Conservation (phyloP, 2,797 vertebrate genomes). For the Mormyrops boulengeri region DNA sequence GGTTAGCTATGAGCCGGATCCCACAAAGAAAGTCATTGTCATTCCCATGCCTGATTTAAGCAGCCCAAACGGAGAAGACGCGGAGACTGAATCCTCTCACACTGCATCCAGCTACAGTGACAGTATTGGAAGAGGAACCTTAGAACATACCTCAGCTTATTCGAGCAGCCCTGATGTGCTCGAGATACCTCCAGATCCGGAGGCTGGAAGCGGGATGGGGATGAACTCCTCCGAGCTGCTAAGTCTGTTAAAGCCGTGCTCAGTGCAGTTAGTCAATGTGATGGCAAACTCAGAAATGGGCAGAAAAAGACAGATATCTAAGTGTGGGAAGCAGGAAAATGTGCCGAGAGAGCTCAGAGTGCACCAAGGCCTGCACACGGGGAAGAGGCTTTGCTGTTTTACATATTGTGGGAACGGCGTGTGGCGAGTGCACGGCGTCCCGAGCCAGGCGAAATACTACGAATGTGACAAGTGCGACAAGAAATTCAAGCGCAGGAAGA, state of each 20-base stretch:
- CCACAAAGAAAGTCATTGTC: background rate
- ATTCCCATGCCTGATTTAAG: background rate
- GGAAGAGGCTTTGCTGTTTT: conserved; percentile 56
- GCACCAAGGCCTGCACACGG: conserved; percentile 51
- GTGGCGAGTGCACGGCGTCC: conserved; percentile 46
- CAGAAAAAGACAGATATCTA: background rate
- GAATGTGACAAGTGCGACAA: conserved; percentile 55
- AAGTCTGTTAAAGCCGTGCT: conserved; percentile 48
- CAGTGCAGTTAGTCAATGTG: conserved; percentile 57
- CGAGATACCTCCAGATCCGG: background rate
- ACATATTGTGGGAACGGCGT: conserved; percentile 40
- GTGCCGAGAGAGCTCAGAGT: conserved; percentile 52
- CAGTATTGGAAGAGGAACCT: background rate
- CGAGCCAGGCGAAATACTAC: conserved; percentile 37
- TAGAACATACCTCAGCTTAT: no score
- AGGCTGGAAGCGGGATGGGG: background rate
- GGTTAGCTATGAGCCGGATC: background rate
- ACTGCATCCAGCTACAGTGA: background rate
- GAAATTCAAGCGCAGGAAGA: conserved; percentile 57
- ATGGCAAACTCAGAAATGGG: conserved; percentile 19
- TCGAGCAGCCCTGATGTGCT: background rate
- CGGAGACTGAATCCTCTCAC: background rate
- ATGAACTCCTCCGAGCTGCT: conserved; percentile 27
- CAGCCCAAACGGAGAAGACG: background rate
- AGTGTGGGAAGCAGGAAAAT: conserved; percentile 3